Conservation (phyloP, 2,797 vertebrate species). For the Salmo trutta region DNA sequence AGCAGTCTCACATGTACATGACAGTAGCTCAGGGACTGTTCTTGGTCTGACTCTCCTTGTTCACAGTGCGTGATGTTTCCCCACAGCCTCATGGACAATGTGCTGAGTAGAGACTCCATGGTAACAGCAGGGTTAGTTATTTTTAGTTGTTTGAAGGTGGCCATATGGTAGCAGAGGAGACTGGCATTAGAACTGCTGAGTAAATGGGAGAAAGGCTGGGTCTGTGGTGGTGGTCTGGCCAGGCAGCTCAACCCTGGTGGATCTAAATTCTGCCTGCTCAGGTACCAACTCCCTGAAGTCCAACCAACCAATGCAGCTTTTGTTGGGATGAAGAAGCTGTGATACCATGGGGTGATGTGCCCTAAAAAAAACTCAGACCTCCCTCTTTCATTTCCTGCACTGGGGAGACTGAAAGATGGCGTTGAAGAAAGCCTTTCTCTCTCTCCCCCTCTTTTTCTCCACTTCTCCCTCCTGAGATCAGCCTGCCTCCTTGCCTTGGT, state of each 20-base stretch:
- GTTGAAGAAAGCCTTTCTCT: conserved; percentile 68
- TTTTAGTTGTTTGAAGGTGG: conserved; percentile 37
- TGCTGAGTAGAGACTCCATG: conserved; percentile 57
- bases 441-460: conserved; percentile 41
- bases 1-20: conserved; percentile 57
- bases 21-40: conserved; percentile 56
- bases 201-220: conserved; percentile 36
- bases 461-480: conserved; percentile 44
- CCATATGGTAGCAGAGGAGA: conserved; percentile 41
- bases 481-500: conserved; percentile 70
- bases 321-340: conserved; percentile 62
- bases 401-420: conserved; percentile 69
- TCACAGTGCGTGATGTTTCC: conserved; percentile 50
- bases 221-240: conserved; percentile 20
- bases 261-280: conserved; percentile 47
- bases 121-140: conserved; percentile 43
- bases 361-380: conserved; percentile 47
- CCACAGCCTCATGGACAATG: conserved; percentile 54
- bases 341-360: conserved; percentile 56
- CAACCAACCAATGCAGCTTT: conserved; percentile 33
- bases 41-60: conserved; percentile 48
- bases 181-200: conserved; percentile 50
- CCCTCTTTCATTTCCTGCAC: conserved; percentile 67
- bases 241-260: conserved; percentile 12
- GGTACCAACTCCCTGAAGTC: conserved; percentile 35